A percentile compares a stretch with the other conserved stretches of the same genome.
Evolutionary conservation across 2,888 invertebrate species (phyloP).

Genomic region (Tanypteryx hageni): DNA sequence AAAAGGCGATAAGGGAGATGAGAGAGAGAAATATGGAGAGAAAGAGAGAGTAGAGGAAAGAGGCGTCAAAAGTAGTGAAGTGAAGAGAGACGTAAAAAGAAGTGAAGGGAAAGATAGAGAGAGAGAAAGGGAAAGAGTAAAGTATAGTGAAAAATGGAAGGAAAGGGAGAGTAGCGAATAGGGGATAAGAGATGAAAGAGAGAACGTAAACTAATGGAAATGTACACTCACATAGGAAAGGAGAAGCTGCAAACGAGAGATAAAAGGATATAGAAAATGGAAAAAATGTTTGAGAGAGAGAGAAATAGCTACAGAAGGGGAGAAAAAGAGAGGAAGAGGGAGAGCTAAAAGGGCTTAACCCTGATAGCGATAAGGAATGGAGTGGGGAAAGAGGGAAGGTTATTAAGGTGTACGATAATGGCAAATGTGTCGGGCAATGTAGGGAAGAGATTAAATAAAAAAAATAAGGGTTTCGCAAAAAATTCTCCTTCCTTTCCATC

Average conservation of each 20-base stretch:
- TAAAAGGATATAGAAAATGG: slow-evolving; percentile 15
- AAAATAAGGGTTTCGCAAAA: neutral
- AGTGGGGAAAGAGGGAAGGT: neutral
- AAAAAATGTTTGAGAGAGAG: neutral
- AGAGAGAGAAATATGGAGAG: neutral
- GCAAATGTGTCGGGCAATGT: slow-evolving; percentile 28
- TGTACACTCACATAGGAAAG: no score
- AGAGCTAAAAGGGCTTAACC: neutral
- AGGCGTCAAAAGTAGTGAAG: neutral
- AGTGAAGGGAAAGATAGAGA: neutral
- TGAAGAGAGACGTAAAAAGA: neutral
- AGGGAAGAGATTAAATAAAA: slow-evolving; percentile 19
- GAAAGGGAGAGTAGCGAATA: neutral
- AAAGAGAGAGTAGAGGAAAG: neutral
- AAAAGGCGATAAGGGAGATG: neutral
- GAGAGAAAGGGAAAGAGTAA: neutral
- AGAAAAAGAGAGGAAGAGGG: neutral
- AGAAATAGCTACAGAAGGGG: neutral
- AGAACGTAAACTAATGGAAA: neutral
- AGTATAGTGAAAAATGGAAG: neutral
- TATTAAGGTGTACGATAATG: slow-evolving; percentile 25
- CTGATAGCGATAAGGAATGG: neutral
- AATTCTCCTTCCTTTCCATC: slow-evolving; percentile 1
- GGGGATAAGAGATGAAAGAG: neutral
- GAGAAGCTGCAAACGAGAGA: neutral